Evolutionary conservation across 2,797 vertebrate species (phyloP).

Genomic region (Anniella stebbinsi): DNA sequence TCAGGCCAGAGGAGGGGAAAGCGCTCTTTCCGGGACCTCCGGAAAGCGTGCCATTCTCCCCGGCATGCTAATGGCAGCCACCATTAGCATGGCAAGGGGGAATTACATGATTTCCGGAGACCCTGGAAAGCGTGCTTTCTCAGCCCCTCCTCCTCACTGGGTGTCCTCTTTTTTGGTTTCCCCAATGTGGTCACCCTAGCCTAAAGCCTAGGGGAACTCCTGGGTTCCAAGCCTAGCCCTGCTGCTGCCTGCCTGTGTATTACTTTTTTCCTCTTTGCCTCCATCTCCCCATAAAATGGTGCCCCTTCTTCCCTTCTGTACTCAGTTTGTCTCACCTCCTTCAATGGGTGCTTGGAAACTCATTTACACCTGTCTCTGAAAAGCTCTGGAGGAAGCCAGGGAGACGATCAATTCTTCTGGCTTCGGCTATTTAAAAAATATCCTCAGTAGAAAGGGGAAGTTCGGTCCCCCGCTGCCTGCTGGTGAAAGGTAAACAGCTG

Average conservation of each 20-base stretch:
- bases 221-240: not conserved
- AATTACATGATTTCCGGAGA: no score
- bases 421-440: conserved; percentile 19
- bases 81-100: no score
- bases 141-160: no score
- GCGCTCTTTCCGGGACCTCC: no score
- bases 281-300: not conserved
- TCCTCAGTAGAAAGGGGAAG: not conserved
- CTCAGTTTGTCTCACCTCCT: conserved; percentile 9
- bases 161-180: no score
- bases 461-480: conserved; percentile 32
- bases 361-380: conserved; percentile 47
- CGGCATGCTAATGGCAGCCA: no score
- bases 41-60: no score
- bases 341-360: conserved; percentile 33
- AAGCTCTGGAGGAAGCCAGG: conserved; percentile 38
- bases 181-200: no score
- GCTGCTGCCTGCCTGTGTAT: not conserved
- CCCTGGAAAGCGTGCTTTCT: no score
- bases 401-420: conserved; percentile 18
- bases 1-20: no score
- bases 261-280: not conserved
- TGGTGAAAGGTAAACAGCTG: conserved; percentile 44
- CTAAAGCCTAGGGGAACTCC: not conserved
- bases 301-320: not conserved